Base-by-base conservation (phyloP, 2,888 invertebrate species). In the Craniophora ligustri region DNA sequence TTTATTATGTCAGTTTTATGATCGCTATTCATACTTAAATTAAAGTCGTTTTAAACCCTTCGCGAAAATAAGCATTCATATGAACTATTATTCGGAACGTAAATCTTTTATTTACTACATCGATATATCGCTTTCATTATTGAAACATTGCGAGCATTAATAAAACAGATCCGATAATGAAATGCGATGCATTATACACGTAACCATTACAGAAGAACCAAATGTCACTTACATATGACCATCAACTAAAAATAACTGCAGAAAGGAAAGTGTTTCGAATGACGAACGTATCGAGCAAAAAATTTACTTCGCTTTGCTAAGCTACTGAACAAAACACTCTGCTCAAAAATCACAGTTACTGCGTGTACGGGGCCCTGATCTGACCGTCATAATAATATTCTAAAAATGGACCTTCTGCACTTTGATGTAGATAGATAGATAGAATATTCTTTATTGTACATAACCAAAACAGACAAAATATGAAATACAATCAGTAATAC, bases 181-280 rank as follows among this genome's bases (percentile, higher is more conserved):
- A 38, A 54, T 28, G 32, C 31, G 31, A 36, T 66, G 60, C 46
- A 46, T 59, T 47, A 59, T 59, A 59, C 67, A 66, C 32, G 66
- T 13, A 28, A 40, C 34, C 35, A 59, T 47, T 66, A 47, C 51
- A 46, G 46, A 31, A 34, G 10, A 35, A 34, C 21, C 5, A 42
- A 47, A 44, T 47, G 38, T 39, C 38, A 47, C 10, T 5, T 14
- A 23, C 11, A 42, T 11, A 7, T 4, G 5, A 15, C 8, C 15
- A 41, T 19, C n/a, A n/a, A 26, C 0, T 13, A 10, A 0, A 18
- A 11, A n/a, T 3, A 5, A 0, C 1, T 6, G 3, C 40, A 59
- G 42, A 40, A 51, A n/a, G 7, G 2, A 5, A 3, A 58, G 14
- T 7, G 0, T 10, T 13, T 35, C n/a, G n/a, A n/a, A n/a, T n/a